These are phyloP conservation scores for Pomacea maculata DNA, from an alignment of 1,140 invertebrate species.

Conservation along the genomic window DNA sequence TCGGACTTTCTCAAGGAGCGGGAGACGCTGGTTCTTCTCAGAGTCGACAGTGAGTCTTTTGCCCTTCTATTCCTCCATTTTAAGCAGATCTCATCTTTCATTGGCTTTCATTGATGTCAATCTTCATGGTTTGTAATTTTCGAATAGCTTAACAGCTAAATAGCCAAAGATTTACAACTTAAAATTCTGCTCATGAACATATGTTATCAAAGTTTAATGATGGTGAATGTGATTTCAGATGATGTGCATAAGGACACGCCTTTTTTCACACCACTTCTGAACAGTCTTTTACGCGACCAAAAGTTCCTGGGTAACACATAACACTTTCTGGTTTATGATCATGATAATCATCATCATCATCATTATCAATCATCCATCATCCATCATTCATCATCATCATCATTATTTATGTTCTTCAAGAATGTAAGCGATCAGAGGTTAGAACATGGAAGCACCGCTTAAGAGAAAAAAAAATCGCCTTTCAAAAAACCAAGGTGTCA, in stretches of 20 bases:
- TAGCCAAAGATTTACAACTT: neutral
- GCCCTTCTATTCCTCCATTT: neutral
- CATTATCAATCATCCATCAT: no score
- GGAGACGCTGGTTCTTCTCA: constrained; percentile 42
- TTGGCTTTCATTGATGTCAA: neutral
- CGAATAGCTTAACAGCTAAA: neutral
- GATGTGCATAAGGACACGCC: constrained; percentile 20
- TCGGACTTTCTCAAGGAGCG: constrained; percentile 39
- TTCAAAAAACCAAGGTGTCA: no score
- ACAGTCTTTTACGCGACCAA: constrained; percentile 24
- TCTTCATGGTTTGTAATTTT: neutral
- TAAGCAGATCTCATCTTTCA: neutral
- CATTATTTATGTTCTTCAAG: no score
- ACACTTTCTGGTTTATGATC: no score
- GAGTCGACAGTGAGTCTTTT: constrained; percentile 9
- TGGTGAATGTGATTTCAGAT: neutral
- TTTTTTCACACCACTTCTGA: constrained; percentile 30
- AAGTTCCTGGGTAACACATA: constrained; percentile 28
- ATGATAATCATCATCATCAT: no score
- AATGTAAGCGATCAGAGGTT: no score
- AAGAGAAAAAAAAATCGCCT: no score
- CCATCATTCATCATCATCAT: no score
- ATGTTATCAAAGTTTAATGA: neutral
- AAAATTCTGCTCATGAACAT: neutral
- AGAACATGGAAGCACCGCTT: no score